Evolutionary conservation across 2,888 invertebrate genomes (phyloP).

Genomic region (Cantharis flavilabris): DNA sequence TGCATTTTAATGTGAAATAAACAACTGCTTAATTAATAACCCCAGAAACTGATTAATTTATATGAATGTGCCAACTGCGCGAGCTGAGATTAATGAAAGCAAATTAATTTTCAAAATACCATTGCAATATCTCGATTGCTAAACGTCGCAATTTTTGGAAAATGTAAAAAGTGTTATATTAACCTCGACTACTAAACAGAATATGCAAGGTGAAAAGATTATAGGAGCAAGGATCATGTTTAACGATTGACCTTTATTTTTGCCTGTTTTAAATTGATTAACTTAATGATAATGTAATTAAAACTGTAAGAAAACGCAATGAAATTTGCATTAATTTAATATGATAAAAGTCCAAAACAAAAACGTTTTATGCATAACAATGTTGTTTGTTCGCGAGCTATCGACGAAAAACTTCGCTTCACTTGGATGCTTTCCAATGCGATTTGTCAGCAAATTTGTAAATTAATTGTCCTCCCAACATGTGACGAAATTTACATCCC

Average conservation of each 20-base stretch:
- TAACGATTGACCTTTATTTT: neutral
- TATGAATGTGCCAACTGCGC: neutral
- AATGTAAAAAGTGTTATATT: neutral
- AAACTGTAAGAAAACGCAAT: neutral
- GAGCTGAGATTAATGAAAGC: neutral
- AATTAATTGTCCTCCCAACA: too few relatives aligned
- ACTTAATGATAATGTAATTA: neutral
- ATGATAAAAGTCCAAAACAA: neutral
- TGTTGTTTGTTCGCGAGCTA: neutral
- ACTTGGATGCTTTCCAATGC: too few relatives aligned
- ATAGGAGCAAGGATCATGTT: neutral
- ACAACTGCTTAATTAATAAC: neutral
- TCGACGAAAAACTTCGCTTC: too few relatives aligned
- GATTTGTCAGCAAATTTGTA: too few relatives aligned
- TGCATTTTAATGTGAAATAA: neutral
- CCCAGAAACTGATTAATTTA: neutral
- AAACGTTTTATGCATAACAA: neutral
- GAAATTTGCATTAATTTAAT: neutral
- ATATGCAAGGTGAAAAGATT: neutral
- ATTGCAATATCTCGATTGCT: neutral
- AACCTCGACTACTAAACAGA: neutral
- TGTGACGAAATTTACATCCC: too few relatives aligned
- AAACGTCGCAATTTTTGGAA: neutral
- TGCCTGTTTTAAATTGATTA: neutral
- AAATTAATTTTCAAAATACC: neutral